phyloP scores from a whole-genome alignment of 1,140 invertebrate genomes.

The Drosophila mayri region DNA sequence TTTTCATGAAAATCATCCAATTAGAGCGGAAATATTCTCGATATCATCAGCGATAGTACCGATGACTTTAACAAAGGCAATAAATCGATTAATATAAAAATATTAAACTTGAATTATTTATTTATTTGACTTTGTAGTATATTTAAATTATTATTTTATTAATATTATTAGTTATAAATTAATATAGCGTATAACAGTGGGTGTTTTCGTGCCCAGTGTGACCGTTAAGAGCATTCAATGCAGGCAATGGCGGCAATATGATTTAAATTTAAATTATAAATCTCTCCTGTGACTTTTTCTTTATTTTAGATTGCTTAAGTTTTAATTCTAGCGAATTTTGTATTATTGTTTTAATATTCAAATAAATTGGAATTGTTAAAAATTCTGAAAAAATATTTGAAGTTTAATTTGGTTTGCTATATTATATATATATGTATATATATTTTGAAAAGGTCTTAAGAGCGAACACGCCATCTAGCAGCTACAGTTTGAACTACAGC shows the following conservation, averaged over 20 bases:
- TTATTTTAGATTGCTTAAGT: background rate
- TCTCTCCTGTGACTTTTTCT: rapidly evolving
- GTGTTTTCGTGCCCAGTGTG: background rate
- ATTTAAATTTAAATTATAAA: background rate
- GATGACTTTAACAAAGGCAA: background rate
- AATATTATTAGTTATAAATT: background rate
- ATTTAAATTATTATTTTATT: no score
- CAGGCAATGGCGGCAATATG: background rate
- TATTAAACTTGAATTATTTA: background rate
- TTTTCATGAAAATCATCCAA: slow-evolving; percentile 7
- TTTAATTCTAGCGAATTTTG: background rate
- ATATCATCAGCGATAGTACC: background rate
- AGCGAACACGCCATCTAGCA: no score
- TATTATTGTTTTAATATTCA: no score
- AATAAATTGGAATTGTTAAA: no score
- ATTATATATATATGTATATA: no score
- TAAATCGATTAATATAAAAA: background rate
- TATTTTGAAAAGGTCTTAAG: no score
- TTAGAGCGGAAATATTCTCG: slow-evolving; percentile 2
- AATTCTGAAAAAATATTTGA: no score
- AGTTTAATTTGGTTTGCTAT: no score
- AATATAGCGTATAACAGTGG: no score
- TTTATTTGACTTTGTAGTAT: background rate
- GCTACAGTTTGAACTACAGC: no score
- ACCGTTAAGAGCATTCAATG: background rate